phyloP scores from a whole-genome alignment of 2,888 invertebrate species.

The Pteria penguin region DNA sequence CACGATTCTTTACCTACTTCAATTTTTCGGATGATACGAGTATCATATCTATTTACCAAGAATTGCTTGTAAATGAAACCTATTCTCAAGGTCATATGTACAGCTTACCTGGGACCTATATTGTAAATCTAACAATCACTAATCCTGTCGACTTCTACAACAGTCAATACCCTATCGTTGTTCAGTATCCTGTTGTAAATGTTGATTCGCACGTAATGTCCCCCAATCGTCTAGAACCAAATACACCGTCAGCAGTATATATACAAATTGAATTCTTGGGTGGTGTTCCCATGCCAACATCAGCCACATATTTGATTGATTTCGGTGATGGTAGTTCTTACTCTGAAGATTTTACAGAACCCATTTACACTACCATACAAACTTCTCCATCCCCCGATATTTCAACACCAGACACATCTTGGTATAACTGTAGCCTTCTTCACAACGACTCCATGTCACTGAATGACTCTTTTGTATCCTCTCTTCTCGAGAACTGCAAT shows the following conservation, averaged over 20 bases:
- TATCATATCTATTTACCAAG: constrained; percentile 8
- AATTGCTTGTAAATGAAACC: constrained; percentile 32
- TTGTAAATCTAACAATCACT: constrained; percentile 28
- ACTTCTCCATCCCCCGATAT: neutral
- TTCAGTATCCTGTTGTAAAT: constrained; percentile 49
- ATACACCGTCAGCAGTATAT: neutral
- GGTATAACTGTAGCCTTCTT: too few species aligned
- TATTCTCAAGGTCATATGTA: constrained; percentile 31
- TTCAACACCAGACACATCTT: too few species aligned
- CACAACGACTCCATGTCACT: neutral
- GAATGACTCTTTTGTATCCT: neutral
- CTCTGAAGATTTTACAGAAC: constrained; percentile 34
- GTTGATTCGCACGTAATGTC: constrained; percentile 30
- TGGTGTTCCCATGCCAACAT: constrained; percentile 44
- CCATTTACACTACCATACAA: neutral
- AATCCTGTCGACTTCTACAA: constrained; percentile 45
- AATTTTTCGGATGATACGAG: constrained; percentile 37
- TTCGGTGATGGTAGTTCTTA: constrained; percentile 38
- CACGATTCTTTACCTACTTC: constrained; percentile 40
- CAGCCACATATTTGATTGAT: constrained; percentile 38
- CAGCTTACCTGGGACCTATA: constrained; percentile 35
- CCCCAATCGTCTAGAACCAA: constrained; percentile 27
- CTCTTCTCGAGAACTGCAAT: neutral
- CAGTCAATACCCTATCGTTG: constrained; percentile 31
- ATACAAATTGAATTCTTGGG: constrained; percentile 44